phyloP scores from a whole-genome alignment of 2,888 invertebrate genomes.

The Cosmia trapezina region DNA sequence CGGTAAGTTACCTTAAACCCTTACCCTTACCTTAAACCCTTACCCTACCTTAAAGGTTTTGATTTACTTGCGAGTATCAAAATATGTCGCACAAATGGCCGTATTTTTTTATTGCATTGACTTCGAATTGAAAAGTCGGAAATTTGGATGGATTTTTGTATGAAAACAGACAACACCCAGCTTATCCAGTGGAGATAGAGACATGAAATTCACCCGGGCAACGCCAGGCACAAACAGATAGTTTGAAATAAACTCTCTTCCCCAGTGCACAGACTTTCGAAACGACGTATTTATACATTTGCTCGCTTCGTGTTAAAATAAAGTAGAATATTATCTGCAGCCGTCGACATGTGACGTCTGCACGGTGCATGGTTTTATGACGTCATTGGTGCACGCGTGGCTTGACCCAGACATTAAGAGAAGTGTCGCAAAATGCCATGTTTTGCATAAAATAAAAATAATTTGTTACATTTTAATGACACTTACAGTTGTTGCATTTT shows the following conservation, averaged over 20 bases:
- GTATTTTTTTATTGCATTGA: too few relatives aligned
- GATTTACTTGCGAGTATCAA: too few relatives aligned
- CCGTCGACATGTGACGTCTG: conserved; percentile 30
- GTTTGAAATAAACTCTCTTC: conserved; percentile 19
- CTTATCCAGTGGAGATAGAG: too few relatives aligned
- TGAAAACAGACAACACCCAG: too few relatives aligned
- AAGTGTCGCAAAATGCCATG: not conserved
- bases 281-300: conserved; percentile 37
- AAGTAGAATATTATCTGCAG: conserved; percentile 56
- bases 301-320: conserved; percentile 41
- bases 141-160: too few relatives aligned
- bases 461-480: conserved; percentile 19
- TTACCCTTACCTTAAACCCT: too few relatives aligned
- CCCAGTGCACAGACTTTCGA: conserved; percentile 24
- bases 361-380: conserved; percentile 46
- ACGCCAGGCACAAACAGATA: not conserved
- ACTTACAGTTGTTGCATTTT: not conserved
- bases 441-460: conserved; percentile 6
- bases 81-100: too few relatives aligned
- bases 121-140: too few relatives aligned
- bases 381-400: conserved; percentile 47
- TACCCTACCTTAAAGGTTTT: too few relatives aligned
- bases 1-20: too few relatives aligned
- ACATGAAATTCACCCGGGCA: too few relatives aligned
- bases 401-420: conserved; percentile 30